Evolutionary conservation across 1,140 invertebrate genomes (phyloP).

Genomic region (Aphidius gifuensis): DNA sequence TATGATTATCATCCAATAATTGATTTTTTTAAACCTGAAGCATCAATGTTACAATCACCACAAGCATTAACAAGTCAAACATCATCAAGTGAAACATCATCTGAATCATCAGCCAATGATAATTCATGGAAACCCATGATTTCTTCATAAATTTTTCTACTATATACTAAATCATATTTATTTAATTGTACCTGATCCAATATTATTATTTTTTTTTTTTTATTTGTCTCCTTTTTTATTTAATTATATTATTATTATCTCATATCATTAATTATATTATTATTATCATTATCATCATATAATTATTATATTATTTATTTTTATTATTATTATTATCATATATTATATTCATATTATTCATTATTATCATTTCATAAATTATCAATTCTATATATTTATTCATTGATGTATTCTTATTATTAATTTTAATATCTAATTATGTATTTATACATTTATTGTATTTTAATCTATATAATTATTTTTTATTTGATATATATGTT

Average conservation of each 20-base stretch:
- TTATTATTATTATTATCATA: too few species aligned
- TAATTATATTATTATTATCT: constrained; percentile 18
- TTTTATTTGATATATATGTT: too few species aligned
- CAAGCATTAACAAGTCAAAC: constrained; percentile 25
- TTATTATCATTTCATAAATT: too few species aligned
- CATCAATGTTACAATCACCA: constrained; percentile 46
- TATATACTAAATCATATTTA: constrained; percentile 22
- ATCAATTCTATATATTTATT: too few species aligned
- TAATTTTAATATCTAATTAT: too few species aligned
- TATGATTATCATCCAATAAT: constrained; percentile 84
- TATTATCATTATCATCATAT: too few species aligned
- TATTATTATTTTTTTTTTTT: constrained; percentile 20
- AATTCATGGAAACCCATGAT: constrained; percentile 52
- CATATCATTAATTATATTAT: too few species aligned
- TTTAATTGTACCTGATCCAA: constrained; percentile 43
- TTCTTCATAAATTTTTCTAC: constrained; percentile 30
- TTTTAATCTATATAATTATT: too few species aligned
- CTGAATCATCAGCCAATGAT: constrained; percentile 24
- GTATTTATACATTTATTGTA: too few species aligned
- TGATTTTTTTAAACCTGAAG: constrained; percentile 70
- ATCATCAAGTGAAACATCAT: constrained; percentile 16
- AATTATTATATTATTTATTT: too few species aligned
- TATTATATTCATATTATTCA: too few species aligned
- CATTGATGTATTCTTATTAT: too few species aligned
- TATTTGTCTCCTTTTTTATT: constrained; percentile 10